These are phyloP conservation scores for Orchesella cincta DNA, from an alignment of 1,140 invertebrate species.

Conservation along the genomic window DNA sequence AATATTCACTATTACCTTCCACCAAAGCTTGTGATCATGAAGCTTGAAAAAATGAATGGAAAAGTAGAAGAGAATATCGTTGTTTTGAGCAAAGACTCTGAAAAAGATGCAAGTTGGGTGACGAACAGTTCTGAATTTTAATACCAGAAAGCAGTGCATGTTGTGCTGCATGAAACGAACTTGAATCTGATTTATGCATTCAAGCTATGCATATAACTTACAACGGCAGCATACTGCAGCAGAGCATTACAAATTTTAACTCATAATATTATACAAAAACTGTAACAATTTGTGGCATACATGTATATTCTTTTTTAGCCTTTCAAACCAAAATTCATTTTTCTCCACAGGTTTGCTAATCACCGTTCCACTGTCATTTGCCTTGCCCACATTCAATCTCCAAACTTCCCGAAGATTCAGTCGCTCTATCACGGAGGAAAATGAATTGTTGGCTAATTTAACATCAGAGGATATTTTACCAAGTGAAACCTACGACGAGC, in stretches of 20 bases:
- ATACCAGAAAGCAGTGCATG: no score
- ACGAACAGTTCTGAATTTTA: no score
- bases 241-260: not conserved
- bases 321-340: slow-evolving; percentile 33
- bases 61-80: no score
- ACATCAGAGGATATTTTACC: slow-evolving; percentile 49
- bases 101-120: no score
- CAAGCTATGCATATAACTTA: no score
- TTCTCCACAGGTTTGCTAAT: slow-evolving; percentile 47
- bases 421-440: slow-evolving; percentile 27
- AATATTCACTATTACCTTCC: no score
- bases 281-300: not conserved
- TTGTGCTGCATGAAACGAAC: no score
- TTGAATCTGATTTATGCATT: no score
- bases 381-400: slow-evolving; percentile 49
- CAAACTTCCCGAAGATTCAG: slow-evolving; percentile 43
- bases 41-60: no score
- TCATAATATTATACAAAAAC: not conserved
- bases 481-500: slow-evolving; percentile 48
- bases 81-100: no score
- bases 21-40: no score
- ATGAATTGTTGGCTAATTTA: slow-evolving; percentile 39
- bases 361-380: slow-evolving; percentile 50
- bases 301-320: slow-evolving; percentile 4
- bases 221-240: not conserved